Evolutionary conservation across 1,140 invertebrate species (phyloP).

Genomic region (Catajapyx aquilonaris): DNA sequence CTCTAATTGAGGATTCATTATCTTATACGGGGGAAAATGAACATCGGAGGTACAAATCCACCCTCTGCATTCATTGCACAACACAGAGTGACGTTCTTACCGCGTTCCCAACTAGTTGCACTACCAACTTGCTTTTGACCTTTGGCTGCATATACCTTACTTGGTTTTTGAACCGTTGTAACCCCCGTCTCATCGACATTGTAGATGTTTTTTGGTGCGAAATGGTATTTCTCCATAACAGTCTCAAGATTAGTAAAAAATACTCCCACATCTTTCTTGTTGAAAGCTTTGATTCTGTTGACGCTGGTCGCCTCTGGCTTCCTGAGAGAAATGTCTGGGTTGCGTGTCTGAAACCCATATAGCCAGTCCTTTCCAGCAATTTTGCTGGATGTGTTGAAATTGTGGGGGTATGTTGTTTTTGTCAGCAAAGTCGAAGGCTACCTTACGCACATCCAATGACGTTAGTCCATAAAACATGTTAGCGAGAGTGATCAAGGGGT

Average conservation of each 20-base stretch:
- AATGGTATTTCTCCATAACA: conserved; percentile 17
- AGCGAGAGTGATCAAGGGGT: conserved; percentile 5
- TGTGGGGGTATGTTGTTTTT: conserved; percentile 8
- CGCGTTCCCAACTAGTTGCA: conserved; percentile 12
- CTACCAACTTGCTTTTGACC: conserved; percentile 14
- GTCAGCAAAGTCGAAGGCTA: conserved; percentile 14
- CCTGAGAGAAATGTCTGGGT: conserved; percentile 14
- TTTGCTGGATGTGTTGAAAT: conserved; percentile 9
- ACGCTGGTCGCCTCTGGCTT: conserved; percentile 19
- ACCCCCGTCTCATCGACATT: conserved; percentile 26
- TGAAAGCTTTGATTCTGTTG: conserved; percentile 16
- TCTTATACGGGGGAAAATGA: conserved; percentile 20
- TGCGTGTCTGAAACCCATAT: conserved; percentile 14
- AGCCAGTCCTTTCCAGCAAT: conserved; percentile 12
- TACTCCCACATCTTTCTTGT: conserved; percentile 10
- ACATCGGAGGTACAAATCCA: conserved; percentile 20
- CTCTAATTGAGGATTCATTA: conserved; percentile 17
- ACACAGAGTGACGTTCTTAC: conserved; percentile 12
- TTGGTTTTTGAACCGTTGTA: conserved; percentile 16
- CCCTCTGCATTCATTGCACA: conserved; percentile 11
- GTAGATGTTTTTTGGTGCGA: conserved; percentile 18
- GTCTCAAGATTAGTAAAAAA: conserved; percentile 18
- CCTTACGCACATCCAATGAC: conserved; percentile 10
- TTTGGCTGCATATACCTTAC: conserved; percentile 10
- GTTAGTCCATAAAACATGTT: conserved; percentile 13